A percentile compares a stretch with the other conserved stretches of the same genome.
These are phyloP conservation scores for Brachyistius frenatus DNA, from an alignment of 2,113 vertebrate genomes.

Conservation along the genomic window DNA sequence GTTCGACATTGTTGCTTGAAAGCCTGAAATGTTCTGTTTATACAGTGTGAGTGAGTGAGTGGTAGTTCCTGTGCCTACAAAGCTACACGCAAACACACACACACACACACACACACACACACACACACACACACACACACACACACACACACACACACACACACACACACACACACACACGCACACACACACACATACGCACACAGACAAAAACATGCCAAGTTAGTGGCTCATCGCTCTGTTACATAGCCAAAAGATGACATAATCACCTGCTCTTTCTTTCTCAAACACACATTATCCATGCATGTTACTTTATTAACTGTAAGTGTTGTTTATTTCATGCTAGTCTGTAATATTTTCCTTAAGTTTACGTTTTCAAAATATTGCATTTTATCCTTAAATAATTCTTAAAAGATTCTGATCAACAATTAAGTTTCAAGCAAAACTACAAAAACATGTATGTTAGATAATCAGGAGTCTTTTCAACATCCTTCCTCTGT, in stretches of 20 bases:
- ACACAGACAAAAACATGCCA: constrained; percentile 5
- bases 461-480: no score
- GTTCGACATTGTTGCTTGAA: constrained; percentile 17
- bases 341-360: no score
- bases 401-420: no score
- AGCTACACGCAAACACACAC: background rate
- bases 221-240: constrained; percentile 55
- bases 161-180: no score
- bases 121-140: no score
- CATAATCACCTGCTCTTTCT: constrained; percentile 65
- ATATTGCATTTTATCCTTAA: background rate
- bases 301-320: background rate
- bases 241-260: constrained; percentile 61
- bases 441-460: no score
- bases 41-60: background rate
- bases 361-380: background rate
- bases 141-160: no score
- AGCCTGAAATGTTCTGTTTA: background rate
- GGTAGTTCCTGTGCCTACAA: constrained; percentile 52
- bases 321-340: background rate
- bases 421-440: background rate
- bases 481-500: no score
- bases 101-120: no score
- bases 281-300: constrained; percentile 12
- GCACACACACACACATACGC: background rate